Percentiles rank a stretch among this genome's conserved stretches.
Evolutionary conservation across 2,797 vertebrate genomes (phyloP).

Genomic region (Sebastes glaucus): DNA sequence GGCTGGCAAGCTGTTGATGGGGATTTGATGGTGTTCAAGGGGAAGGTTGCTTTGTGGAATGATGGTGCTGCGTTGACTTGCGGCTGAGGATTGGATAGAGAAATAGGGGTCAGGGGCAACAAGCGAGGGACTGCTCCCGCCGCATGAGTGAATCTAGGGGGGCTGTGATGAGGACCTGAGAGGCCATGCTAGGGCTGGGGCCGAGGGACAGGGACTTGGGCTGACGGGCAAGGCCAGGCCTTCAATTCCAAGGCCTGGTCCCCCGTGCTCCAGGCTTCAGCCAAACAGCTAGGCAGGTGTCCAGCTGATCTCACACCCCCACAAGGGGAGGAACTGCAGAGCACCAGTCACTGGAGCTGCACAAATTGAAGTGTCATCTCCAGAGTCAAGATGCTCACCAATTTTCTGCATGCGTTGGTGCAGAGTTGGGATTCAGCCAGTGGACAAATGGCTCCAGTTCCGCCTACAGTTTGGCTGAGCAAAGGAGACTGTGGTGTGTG

Average conservation of each 20-base stretch:
- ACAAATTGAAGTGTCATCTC: conserved; percentile 84
- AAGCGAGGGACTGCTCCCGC: conserved; percentile 45
- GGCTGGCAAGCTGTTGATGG: conserved; percentile 56
- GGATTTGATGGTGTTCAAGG: conserved; percentile 56
- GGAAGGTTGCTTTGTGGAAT: conserved; percentile 12
- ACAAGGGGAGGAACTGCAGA: conserved; percentile 68
- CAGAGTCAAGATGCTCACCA: conserved; percentile 83
- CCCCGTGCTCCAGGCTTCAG: conserved; percentile 51
- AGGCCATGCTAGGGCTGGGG: conserved; percentile 51
- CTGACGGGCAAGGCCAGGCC: conserved; percentile 61
- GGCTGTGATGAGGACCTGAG: conserved; percentile 62
- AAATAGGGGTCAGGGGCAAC: conserved; percentile 48
- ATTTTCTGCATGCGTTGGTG: conserved; percentile 84
- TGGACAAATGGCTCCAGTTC: conserved; percentile 76
- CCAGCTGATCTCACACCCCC: conserved; percentile 82
- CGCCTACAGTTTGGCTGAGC: conserved; percentile 70
- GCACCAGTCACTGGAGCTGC: conserved; percentile 77
- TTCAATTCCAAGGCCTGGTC: conserved; percentile 69
- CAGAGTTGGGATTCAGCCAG: conserved; percentile 77
- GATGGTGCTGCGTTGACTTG: conserved; percentile 36
- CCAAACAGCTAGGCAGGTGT: conserved; percentile 77
- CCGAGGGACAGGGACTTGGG: conserved; percentile 56
- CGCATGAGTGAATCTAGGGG: conserved; percentile 36
- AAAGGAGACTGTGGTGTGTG: conserved; percentile 37
- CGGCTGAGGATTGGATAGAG: conserved; percentile 47